Conservation (phyloP, 1,140 invertebrate genomes). For the Cydia amplana region DNA sequence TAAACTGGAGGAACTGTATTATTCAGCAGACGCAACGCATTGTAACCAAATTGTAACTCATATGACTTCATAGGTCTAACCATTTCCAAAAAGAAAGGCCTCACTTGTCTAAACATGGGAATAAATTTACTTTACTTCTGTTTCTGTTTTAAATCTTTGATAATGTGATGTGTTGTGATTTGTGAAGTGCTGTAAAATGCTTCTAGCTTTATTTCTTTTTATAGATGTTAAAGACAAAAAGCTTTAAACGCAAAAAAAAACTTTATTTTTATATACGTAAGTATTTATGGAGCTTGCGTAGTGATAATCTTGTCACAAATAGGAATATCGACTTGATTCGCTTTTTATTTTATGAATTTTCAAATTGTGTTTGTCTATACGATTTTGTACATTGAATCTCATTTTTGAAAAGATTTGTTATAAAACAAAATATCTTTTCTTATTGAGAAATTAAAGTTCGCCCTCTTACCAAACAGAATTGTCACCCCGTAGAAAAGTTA, state of each 20-base stretch:
- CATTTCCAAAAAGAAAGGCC: too few relatives aligned
- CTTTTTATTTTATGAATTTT: background rate
- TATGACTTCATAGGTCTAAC: too few relatives aligned
- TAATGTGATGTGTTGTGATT: slow-evolving; percentile 27
- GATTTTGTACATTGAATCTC: slow-evolving; percentile 10
- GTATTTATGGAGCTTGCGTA: background rate
- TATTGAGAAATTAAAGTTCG: background rate
- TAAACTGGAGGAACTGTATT: too few relatives aligned
- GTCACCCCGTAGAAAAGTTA: background rate
- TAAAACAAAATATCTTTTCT: background rate
- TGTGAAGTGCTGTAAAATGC: slow-evolving; percentile 26
- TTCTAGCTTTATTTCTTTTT: slow-evolving; percentile 15
- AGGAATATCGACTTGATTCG: background rate
- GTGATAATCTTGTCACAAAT: slow-evolving; percentile 30
- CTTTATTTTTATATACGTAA: slow-evolving; percentile 10
- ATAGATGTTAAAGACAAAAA: slow-evolving; percentile 14
- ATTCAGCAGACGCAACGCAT: too few relatives aligned
- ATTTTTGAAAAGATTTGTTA: background rate
- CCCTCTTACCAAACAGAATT: background rate
- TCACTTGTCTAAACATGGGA: too few relatives aligned
- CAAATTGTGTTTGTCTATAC: background rate
- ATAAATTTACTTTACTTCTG: too few relatives aligned
- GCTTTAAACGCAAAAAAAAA: slow-evolving; percentile 15
- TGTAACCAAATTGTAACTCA: too few relatives aligned
- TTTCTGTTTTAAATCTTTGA: background rate